Evolutionary conservation across 35 echinoderm and acorn worm genomes (phyloP).

Genomic region (Apostichopus parvimensis): DNA sequence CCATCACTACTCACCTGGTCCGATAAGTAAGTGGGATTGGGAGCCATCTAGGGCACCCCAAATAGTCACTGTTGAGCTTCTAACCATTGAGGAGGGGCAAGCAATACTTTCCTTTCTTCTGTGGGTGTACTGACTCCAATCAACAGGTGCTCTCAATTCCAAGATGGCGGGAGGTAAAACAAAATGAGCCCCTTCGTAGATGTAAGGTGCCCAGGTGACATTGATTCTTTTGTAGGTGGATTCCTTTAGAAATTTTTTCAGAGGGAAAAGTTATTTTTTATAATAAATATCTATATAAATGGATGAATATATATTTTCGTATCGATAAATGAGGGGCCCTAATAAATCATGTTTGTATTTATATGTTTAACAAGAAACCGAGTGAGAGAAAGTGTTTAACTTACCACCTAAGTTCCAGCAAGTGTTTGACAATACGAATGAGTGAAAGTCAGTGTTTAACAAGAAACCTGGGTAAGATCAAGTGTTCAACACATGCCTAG

Average conservation of each 20-base stretch:
- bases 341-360: no score
- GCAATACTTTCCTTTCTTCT: not conserved
- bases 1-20: constrained; percentile 56
- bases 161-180: constrained; percentile 72
- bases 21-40: constrained; percentile 76
- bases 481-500: not conserved
- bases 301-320: no score
- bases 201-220: constrained; percentile 74
- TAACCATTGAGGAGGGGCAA: constrained; percentile 42
- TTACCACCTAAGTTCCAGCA: no score
- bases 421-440: no score
- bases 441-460: no score
- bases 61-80: constrained; percentile 53
- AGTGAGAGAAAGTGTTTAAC: no score
- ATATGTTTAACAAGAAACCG: no score
- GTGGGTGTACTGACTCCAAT: constrained; percentile 53
- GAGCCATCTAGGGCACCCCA: constrained; percentile 83
- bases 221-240: constrained; percentile 80
- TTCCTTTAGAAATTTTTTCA: constrained; percentile 23
- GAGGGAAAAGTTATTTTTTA: no score
- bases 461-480: constrained; percentile 58
- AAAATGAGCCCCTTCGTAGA: constrained; percentile 79
- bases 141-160: constrained; percentile 76
- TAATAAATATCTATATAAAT: no score
- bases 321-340: no score